Conservation (phyloP, 2,113 vertebrate species). For the Saiga tatarica region DNA sequence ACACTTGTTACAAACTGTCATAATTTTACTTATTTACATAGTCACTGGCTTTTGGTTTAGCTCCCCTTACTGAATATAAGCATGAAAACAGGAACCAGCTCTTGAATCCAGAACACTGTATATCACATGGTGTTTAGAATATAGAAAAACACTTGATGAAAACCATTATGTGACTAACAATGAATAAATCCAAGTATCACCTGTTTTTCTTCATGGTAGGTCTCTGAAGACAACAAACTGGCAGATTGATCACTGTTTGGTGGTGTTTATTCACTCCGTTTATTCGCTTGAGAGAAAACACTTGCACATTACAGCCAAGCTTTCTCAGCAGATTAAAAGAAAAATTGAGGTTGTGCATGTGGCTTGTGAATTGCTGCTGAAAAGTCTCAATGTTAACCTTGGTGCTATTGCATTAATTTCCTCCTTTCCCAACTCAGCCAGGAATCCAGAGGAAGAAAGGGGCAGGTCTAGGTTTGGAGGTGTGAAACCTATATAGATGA, state of each 20-base stretch:
- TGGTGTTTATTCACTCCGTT: slow-evolving; percentile 16
- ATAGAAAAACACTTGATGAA: background rate
- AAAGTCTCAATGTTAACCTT: background rate
- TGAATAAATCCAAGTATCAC: slow-evolving; percentile 17
- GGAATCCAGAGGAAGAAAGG: background rate
- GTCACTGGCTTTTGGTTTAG: background rate
- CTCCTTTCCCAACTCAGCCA: background rate
- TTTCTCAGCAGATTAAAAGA: background rate
- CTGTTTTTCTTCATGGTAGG: slow-evolving; percentile 28
- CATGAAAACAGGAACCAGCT: background rate
- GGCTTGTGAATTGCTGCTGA: background rate
- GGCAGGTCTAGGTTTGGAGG: background rate
- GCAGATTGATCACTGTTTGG: background rate
- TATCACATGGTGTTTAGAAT: background rate
- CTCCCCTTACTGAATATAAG: background rate
- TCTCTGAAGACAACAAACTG: background rate
- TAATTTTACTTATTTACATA: background rate
- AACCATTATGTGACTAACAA: background rate
- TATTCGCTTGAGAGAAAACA: slow-evolving; percentile 34
- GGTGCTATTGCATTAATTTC: background rate
- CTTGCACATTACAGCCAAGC: background rate
- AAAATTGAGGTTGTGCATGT: background rate
- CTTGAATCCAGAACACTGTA: background rate
- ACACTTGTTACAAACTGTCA: background rate
- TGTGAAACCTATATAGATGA: background rate